These are phyloP conservation scores for Amblyornis subalaris DNA, from an alignment of 2,113 vertebrate genomes.

Conservation along the genomic window DNA sequence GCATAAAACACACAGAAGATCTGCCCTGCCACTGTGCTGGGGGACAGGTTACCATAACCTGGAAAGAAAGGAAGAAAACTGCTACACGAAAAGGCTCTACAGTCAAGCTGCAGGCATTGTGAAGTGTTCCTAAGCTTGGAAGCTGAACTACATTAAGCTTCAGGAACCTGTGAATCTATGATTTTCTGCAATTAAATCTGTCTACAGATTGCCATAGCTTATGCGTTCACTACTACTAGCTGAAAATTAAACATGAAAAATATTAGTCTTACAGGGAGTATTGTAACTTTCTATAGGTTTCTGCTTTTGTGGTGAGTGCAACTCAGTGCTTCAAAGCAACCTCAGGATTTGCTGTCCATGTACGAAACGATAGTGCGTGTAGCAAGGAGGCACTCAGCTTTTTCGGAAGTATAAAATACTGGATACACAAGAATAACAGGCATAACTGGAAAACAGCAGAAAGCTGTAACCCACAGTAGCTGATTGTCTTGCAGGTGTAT, in stretches of 20 bases:
- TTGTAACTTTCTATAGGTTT: neutral
- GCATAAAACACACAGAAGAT: conserved; percentile 93
- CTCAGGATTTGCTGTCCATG: neutral
- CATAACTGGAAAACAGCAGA: neutral
- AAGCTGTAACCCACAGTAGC: neutral
- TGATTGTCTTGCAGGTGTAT: neutral
- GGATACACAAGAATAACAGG: neutral
- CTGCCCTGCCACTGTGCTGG: conserved; percentile 86
- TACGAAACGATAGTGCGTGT: neutral
- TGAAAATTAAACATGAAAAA: neutral
- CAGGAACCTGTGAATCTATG: neutral
- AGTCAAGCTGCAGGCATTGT: neutral
- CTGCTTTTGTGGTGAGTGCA: neutral
- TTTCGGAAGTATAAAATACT: neutral
- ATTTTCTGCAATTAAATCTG: neutral
- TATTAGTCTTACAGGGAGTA: neutral
- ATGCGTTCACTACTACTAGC: neutral
- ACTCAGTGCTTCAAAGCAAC: neutral
- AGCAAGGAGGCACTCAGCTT: neutral
- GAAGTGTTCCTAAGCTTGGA: neutral
- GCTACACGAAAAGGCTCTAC: neutral
- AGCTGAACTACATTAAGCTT: neutral
- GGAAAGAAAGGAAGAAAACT: neutral
- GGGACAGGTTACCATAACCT: conserved; percentile 90
- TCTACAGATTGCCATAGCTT: neutral